Conservation (phyloP, 2,888 invertebrate genomes). For the Azorinus chamasolen region DNA sequence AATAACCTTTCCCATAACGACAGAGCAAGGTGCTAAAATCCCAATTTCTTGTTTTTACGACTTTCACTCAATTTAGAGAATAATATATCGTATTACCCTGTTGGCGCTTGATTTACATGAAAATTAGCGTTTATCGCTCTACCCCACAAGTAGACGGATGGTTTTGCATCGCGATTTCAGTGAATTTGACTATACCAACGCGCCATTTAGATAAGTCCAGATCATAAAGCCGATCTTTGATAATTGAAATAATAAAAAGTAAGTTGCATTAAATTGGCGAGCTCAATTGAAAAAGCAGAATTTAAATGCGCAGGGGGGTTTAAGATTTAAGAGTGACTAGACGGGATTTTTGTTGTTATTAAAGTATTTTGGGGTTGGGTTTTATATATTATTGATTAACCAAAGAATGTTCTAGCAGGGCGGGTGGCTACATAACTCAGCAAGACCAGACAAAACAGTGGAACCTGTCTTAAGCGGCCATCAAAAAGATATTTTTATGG, state of each 20-base stretch:
- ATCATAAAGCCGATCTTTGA: constrained; percentile 37
- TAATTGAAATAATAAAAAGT: constrained; percentile 60
- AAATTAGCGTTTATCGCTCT: constrained; percentile 42
- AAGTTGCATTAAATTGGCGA: constrained; percentile 51
- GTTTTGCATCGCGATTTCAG: too few species aligned
- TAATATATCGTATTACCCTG: constrained; percentile 42
- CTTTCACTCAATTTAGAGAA: constrained; percentile 45
- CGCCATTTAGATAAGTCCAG: constrained; percentile 43
- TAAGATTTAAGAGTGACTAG: background rate
- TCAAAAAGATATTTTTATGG: too few species aligned
- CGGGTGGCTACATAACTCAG: too few species aligned
- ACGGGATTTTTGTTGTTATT: too few species aligned
- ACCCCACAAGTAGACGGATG: constrained; percentile 51
- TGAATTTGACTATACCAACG: constrained; percentile 1
- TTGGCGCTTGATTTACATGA: constrained; percentile 52
- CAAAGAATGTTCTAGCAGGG: too few species aligned
- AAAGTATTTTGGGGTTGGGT: too few species aligned
- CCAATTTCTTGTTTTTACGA: constrained; percentile 38
- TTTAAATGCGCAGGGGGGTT: constrained; percentile 13
- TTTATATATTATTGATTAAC: too few species aligned
- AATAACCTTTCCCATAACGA: too few species aligned
- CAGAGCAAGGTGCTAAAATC: constrained; percentile 6
- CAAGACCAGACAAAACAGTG: too few species aligned
- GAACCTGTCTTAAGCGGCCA: too few species aligned
- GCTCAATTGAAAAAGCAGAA: constrained; percentile 23